phyloP scores from a whole-genome alignment of 2,797 vertebrate species.

The Onychomys arenicola region DNA sequence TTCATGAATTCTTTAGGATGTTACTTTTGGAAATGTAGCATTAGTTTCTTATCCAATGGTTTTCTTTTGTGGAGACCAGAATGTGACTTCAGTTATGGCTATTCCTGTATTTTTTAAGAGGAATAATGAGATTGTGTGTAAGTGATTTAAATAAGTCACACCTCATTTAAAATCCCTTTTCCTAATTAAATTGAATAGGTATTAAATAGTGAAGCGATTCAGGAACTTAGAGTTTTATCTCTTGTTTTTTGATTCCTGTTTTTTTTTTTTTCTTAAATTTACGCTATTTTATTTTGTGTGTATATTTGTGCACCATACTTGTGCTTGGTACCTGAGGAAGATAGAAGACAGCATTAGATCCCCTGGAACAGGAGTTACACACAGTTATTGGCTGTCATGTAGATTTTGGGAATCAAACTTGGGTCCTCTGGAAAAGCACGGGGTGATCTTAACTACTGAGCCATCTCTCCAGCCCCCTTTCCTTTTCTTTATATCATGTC shows the following conservation, averaged over 20 bases:
- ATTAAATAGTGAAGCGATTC: background rate
- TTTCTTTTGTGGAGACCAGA: background rate
- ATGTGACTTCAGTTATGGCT: background rate
- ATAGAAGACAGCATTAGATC: background rate
- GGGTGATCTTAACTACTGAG: background rate
- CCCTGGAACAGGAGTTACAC: background rate
- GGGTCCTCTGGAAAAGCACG: background rate
- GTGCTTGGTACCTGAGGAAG: background rate
- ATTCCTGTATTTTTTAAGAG: background rate
- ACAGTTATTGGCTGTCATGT: background rate
- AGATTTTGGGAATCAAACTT: background rate
- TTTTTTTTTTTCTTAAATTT: background rate
- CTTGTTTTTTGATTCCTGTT: background rate
- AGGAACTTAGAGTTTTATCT: slow-evolving; percentile 9
- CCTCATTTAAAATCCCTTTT: slow-evolving; percentile 9
- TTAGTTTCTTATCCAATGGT: background rate
- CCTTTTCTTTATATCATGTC: background rate
- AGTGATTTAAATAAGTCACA: background rate
- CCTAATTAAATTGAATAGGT: background rate
- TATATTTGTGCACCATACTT: background rate
- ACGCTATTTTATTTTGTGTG: background rate
- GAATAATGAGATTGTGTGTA: background rate
- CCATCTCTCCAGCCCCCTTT: background rate
- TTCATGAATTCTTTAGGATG: background rate
- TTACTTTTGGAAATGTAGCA: background rate